These are phyloP conservation scores for Stenurella melanura DNA, from an alignment of 2,888 invertebrate genomes.

Conservation along the genomic window DNA sequence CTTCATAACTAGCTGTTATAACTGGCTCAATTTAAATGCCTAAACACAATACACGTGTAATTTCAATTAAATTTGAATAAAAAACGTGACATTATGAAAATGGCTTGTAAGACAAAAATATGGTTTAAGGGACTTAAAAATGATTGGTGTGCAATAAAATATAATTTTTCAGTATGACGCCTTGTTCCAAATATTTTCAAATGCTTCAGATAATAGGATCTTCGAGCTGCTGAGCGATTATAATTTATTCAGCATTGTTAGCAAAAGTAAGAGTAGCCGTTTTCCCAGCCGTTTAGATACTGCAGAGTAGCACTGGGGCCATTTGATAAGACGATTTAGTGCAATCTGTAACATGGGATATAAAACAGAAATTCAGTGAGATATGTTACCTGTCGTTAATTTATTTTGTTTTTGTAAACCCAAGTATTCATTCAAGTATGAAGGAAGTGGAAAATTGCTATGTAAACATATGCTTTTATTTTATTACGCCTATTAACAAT, in stretches of 20 bases:
- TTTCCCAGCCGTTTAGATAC: slow-evolving; percentile 14
- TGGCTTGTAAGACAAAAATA: too few relatives aligned
- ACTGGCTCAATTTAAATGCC: too few relatives aligned
- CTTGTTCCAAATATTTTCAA: too few relatives aligned
- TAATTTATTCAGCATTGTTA: slow-evolving; percentile 19
- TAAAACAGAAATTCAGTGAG: slow-evolving; percentile 2
- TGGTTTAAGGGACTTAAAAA: too few relatives aligned
- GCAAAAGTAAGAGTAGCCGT: slow-evolving; percentile 6
- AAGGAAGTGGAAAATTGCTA: neutral
- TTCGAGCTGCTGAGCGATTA: neutral
- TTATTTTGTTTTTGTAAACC: neutral
- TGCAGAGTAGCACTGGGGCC: neutral
- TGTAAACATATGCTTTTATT: neutral
- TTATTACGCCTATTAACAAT: neutral
- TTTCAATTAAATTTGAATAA: too few relatives aligned
- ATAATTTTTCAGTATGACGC: too few relatives aligned
- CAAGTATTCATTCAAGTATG: neutral
- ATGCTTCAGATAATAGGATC: neutral
- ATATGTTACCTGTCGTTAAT: slow-evolving; percentile 13
- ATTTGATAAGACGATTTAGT: neutral
- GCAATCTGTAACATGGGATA: neutral
- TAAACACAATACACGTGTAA: too few relatives aligned
- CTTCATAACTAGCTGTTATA: too few relatives aligned
- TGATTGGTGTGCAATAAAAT: too few relatives aligned
- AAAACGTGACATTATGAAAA: too few relatives aligned